Evolutionary conservation across 2,113 vertebrate species (phyloP), one percentile per base, ranked within the genome.

Genomic region (Lota lota): DNA sequence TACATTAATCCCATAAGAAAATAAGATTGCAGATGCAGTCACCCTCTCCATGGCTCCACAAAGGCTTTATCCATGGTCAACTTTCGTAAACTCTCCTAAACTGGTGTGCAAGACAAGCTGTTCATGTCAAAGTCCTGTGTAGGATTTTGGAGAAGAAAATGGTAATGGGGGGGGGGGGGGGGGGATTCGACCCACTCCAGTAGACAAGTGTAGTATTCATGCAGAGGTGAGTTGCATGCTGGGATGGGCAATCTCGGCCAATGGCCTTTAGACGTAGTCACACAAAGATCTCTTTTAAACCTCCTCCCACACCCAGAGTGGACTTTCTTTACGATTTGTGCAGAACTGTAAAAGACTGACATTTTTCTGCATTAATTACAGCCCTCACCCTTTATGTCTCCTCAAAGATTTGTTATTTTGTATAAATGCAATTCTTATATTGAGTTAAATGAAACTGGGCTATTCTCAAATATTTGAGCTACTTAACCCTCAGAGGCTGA

Each of bases 261-360:
- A 80, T 88, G 84, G 83, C 86, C 88, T 89, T 74, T 83, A 79
- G 86, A 86, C 81, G 54, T 77, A 56, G 74, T 66, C 79, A 87
- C 79, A 93, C 91, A 93, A 93, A 92, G 92, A 85, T 86, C 86
- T 79, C 90, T 87, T 93, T 90, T 90, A 85, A 80, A 85, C 77
- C 64, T 50, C 87, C 83, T 88, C 91, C 92, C 87, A 93, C 91
- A 76, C 72, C 79, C 85, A 77, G 69, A 87, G 80, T 58, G 69
- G 82, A 88, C 80, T 88, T 88, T 79, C 84, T 87, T 86, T 86
- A 88, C 87, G 76, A 86, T 89, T 87, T 88, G 74, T 82, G 69
- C 83, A 77, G 40, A 78, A 91, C 88, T 88, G 81, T 87, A 89
- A 89, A 85, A 82, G 82, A 64, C 86, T 71, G 80, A 87, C 85